Evolutionary conservation across 1,140 invertebrate species (phyloP), one percentile per base, ranked within the genome.

Genomic region (Drosophila virilis): DNA sequence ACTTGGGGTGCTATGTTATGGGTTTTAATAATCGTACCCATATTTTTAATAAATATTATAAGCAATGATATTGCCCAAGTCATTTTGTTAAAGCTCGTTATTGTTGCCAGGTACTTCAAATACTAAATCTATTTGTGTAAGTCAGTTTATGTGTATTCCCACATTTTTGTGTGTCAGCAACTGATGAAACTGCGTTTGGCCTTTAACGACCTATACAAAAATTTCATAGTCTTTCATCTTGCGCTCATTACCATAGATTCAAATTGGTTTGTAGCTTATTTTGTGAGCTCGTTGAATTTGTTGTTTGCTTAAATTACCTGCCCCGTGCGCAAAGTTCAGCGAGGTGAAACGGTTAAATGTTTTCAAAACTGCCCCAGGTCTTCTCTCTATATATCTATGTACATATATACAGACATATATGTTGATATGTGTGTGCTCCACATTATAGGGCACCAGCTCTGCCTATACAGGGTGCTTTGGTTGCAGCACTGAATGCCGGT

Each of bases 281-380:
- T 72, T 59, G 62, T 65, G 12, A 54, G 43, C 40, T 60, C 22
- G 70, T 67, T 72, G 69, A 58, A 66, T 57, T 58, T 68, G 64
- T 68, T 62, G 12, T 57, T 57, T 71, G 73, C 52, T 35, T 75
- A 75, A 75, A 70, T 71, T 64, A 64, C 52, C 52, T 71, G 50
- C 12, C n/a, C 55, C 15, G 51, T 72, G 69, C 38, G 37, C 61
- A 61, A 72, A 76, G 74, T 60, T 72, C 74, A 76, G 69, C 74
- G 74, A 76, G 68, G 68, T 76, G 74, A 72, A 76, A 76, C 69
- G 68, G 59, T 76, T 72, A 65, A 76, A 66, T 76, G 69, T 73
- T 72, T 71, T 60, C 28, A 76, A 76, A 66, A 50, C 48, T 66
- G 73, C 68, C 60, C 46, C 15, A 38, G 58, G 73, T 52, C 42